Evolutionary conservation across 2,888 invertebrate genomes (phyloP), one percentile per base, ranked within the genome.

Genomic region (Heliconius sara): DNA sequence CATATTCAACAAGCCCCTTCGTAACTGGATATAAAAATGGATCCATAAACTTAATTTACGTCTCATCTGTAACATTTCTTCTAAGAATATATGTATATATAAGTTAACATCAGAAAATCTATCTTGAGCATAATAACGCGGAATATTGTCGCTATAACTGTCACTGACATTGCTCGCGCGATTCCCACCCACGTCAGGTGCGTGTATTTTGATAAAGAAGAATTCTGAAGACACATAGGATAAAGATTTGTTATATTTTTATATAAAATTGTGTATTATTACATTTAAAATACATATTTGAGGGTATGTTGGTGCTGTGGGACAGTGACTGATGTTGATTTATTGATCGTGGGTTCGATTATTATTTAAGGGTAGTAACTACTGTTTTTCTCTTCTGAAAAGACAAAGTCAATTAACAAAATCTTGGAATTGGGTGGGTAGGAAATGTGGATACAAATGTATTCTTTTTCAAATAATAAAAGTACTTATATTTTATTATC

Each of bases 71-170:
- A 39, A 68, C 25, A 68, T 68, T 43, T 68, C 25, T 43, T 13
- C 34, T 73, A 60, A 60, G 22, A n/a, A 57, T n/a, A n/a, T 60
- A 39, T 39, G 39, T 39, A n/a, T 73, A 73, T 34, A 60, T 30
- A 30, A 73, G 34, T n/a, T 39, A 73, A 25, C 34, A 34, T 34
- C n/a, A 60, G 60, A 34, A 73, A 73, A 39, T 73, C 34, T 60
- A 73, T 73, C 73, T 73, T 34, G 16, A 60, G 60, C 13, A 60
- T 39, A 60, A 60, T 73, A 73, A 60, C 25, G 39, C n/a, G 16
- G 47, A 52, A 60, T 73, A 73, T 60, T 60, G n/a, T 73, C 13
- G 73, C 27, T 34, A 73, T 73, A 60, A 60, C 73, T 73, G 60
- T 60, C 73, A 73, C 25, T 39, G 25, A 39, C 60, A 73, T 60